Base-by-base conservation (phyloP, 2,888 invertebrate genomes). In the Dione vanillae region DNA sequence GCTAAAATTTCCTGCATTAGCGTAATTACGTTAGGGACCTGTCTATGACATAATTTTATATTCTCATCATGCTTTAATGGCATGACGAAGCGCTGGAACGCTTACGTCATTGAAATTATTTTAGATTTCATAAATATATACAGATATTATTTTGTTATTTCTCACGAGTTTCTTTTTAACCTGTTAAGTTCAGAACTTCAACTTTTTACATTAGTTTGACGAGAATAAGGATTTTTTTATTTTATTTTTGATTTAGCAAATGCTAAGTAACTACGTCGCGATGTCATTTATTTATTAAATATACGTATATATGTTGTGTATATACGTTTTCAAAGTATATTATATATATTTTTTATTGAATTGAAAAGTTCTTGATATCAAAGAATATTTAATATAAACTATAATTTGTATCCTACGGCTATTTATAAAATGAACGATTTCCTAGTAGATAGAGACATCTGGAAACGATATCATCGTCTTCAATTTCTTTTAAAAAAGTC, bases 1-100 rank as follows among this genome's bases (percentile, higher is more conserved):
- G 61, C 61, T 67, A 35, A 67, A 67, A 61, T 49, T 61, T 64
- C 16, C 59, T 67, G 43, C 67, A 67, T 67, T 67, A 67, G 43
- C 43, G 51, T 61, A 61, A 67, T 67, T 67, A 67, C 67, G n/a
- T 43, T 35, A 41, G 52, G 61, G 67, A 61, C 41, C 43, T 43
- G 27, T 47, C 58, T 47, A 47, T 49, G 67, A 49, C 41, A 49
- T 67, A 16, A 56, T 59, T 52, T 61, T 41, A 52, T 52, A 61
- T 67, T 51, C 19, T 51, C 67, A 12, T 41, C 51, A 27, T 51
- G 51, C 19, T 40, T 20, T 62, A 49, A 37, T 47, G 14, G 37
- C 37, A 64, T 5, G 35, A 14, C 10, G 19, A 37, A 37, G 37
- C 35, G 43, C 16, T 40, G 12, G 20, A 9, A 59, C 41, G 27